Evolutionary conservation across 1,140 invertebrate genomes (phyloP), one percentile per base, ranked within the genome.

Genomic region (Druon quercuslanigerum): DNA sequence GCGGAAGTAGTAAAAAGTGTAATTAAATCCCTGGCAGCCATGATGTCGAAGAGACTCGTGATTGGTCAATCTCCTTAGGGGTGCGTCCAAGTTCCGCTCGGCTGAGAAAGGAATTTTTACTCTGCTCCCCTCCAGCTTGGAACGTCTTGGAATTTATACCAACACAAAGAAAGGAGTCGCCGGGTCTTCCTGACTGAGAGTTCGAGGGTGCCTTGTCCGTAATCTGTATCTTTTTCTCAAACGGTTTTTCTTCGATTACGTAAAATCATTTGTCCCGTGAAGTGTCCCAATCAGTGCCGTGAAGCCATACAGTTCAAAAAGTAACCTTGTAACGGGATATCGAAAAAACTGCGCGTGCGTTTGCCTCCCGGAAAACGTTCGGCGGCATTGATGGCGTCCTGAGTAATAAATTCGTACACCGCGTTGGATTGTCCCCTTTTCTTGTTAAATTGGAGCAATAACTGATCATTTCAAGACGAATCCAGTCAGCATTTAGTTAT

Each of bases 341-440:
- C 19, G 40, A 74, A 20, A 33, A 54, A 14, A 40, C 70, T 20
- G 25, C 46, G 40, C 73, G 72, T 66, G 73, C 50, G 54, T 75
- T 51, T 17, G 71, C 33, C 20, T 19, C 13, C 2, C 2, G 20
- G 17, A 8, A 6, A 20, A 33, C 33, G 56, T 17, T 12, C n/a
- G 71, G 70, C 57, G 51, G 33, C 51, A 54, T 54, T n/a, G 75
- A 83, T 81, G 82, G 79, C 77, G 79, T 83, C 71, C 46, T 79
- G 14, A n/a, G 19, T 54, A 17, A 54, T 19, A 54, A 54, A 54
- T n/a, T n/a, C 52, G 14, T 54, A 54, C 3, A 17, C 16, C 17
- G 33, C 8, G 19, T 20, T 0, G 12, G 33, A 19, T 2, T 13
- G 11, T 50, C 17, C 20, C 6, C 51, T 14, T 40, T 33, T 71